Conservation (phyloP, 2,113 vertebrate species). For the Nycticryphes semicollaris region DNA sequence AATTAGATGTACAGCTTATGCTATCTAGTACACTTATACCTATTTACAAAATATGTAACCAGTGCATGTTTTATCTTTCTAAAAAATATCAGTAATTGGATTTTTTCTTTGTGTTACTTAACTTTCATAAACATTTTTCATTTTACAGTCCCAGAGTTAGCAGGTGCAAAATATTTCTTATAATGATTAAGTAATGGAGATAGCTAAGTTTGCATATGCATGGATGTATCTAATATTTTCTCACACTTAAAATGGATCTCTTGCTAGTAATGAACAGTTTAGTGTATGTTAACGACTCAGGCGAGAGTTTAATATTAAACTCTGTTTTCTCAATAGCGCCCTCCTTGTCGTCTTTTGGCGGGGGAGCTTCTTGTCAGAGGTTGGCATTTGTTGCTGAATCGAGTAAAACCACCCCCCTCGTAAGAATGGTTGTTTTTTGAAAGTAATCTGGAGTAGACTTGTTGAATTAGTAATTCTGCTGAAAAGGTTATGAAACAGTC, state of each 20-base stretch:
- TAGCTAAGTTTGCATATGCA: not conserved
- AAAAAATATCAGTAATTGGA: not conserved
- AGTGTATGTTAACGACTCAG: not conserved
- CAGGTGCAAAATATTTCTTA: not conserved
- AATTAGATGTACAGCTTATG: not conserved
- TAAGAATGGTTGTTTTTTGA: constrained; percentile 4
- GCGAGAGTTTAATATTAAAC: constrained; percentile 13
- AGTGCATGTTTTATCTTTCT: not conserved
- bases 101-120: not conserved
- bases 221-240: not conserved
- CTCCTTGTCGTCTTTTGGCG: not conserved
- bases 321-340: not conserved
- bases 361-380: not conserved
- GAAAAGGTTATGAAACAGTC: constrained; percentile 66
- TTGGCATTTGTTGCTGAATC: not conserved
- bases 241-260: not conserved
- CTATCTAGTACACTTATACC: not conserved
- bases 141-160: not conserved
- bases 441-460: constrained; percentile 51
- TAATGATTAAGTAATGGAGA: not conserved
- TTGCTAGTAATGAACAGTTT: not conserved
- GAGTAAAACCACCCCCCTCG: not conserved
- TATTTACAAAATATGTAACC: not conserved
- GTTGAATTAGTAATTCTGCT: constrained; percentile 64
- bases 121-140: not conserved